Evolutionary conservation across 2,797 vertebrate species (phyloP).

Genomic region (Danionella dracula): DNA sequence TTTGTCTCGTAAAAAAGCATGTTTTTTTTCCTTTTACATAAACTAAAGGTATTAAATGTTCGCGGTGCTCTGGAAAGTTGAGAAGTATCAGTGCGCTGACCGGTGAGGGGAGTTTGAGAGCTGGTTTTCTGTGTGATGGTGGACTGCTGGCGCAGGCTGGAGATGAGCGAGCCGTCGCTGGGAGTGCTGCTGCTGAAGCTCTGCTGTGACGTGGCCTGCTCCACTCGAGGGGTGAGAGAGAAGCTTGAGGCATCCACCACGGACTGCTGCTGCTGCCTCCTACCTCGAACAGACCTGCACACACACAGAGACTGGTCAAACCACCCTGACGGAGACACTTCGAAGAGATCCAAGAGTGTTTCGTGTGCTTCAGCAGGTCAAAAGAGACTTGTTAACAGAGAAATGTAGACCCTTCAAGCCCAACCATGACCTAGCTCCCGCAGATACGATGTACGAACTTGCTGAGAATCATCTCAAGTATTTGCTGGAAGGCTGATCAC

Average conservation of each 20-base stretch:
- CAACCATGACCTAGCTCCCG: too few species aligned
- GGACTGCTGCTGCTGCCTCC: conserved; percentile 58
- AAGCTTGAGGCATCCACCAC: conserved; percentile 54
- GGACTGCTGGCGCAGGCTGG: conserved; percentile 70
- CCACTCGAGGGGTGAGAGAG: conserved; percentile 51
- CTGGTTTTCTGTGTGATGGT: conserved; percentile 75
- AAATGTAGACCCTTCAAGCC: too few species aligned
- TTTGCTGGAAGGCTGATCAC: neutral
- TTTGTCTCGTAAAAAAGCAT: too few species aligned
- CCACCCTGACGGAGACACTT: too few species aligned
- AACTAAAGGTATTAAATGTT: too few species aligned
- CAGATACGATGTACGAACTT: neutral
- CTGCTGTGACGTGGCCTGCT: conserved; percentile 4
- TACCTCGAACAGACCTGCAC: conserved; percentile 57
- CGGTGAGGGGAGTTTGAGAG: neutral
- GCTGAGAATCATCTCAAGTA: neutral
- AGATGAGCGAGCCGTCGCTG: conserved; percentile 55
- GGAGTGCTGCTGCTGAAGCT: conserved; percentile 48
- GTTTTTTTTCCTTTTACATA: too few species aligned
- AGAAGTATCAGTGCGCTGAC: too few species aligned
- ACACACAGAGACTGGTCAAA: too few species aligned
- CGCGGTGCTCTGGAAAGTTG: too few species aligned
- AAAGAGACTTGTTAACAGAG: too few species aligned
- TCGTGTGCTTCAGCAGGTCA: too few species aligned
- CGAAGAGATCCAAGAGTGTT: too few species aligned